phyloP scores from a whole-genome alignment of 2,113 vertebrate genomes.

The Triplophysa dalaica region DNA sequence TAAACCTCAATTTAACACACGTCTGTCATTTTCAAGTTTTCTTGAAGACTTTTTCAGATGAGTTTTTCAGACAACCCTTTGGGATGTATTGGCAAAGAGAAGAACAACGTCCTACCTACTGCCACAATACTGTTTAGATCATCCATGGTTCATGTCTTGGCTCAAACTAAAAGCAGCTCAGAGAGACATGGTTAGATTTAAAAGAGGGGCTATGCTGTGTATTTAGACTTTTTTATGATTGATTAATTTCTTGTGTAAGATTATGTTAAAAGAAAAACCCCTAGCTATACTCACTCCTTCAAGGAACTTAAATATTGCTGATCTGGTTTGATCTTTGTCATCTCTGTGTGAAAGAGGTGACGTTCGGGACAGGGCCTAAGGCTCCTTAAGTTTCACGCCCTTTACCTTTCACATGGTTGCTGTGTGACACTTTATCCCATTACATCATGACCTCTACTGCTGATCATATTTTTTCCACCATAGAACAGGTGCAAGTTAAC shows the following conservation, averaged over 20 bases:
- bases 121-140: too few species aligned
- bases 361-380: slow-evolving; percentile 1
- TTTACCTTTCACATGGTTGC: slow-evolving; percentile 42
- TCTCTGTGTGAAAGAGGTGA: slow-evolving; percentile 20
- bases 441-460: slow-evolving; percentile 15
- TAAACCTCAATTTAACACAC: too few species aligned
- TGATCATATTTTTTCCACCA: slow-evolving; percentile 7
- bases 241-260: neutral
- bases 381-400: slow-evolving; percentile 38
- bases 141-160: too few species aligned
- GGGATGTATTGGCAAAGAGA: too few species aligned
- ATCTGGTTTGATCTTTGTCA: slow-evolving; percentile 26
- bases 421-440: neutral
- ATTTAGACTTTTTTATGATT: neutral
- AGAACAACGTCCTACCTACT: too few species aligned
- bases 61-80: too few species aligned
- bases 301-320: neutral
- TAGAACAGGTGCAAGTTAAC: slow-evolving; percentile 15
- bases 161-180: too few species aligned
- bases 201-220: too few species aligned
- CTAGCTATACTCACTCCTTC: neutral
- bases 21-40: too few species aligned
- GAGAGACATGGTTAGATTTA: too few species aligned
- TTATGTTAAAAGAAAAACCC: neutral
- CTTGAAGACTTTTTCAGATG: too few species aligned